Evolutionary conservation across 2,888 invertebrate species (phyloP).

Genomic region (Hypercompe scribonia): DNA sequence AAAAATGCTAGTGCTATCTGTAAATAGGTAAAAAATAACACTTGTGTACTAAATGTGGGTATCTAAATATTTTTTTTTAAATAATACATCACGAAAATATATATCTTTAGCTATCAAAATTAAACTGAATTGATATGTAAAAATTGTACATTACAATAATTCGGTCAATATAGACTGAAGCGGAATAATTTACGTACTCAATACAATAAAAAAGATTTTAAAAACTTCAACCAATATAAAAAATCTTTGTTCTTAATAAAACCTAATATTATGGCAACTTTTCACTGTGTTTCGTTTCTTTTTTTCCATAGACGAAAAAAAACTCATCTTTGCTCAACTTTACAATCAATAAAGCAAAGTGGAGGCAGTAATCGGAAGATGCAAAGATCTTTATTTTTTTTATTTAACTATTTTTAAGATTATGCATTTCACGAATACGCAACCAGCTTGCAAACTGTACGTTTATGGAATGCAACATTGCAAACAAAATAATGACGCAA

Average conservation of each 20-base stretch:
- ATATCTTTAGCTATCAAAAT: conserved; percentile 64
- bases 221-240: background rate
- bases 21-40: conserved; percentile 59
- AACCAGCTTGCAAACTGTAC: background rate
- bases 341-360: conserved; percentile 41
- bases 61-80: conserved; percentile 52
- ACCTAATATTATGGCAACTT: background rate
- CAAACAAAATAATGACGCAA: background rate
- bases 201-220: background rate
- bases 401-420: conserved; percentile 22
- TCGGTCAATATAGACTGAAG: conserved; percentile 40
- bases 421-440: conserved; percentile 3
- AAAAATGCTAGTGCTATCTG: conserved; percentile 29
- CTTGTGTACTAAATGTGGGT: conserved; percentile 53
- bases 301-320: conserved; percentile 20
- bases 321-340: conserved; percentile 18
- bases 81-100: conserved; percentile 70
- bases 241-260: background rate
- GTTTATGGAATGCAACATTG: background rate
- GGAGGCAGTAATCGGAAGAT: conserved; percentile 60
- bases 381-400: conserved; percentile 49
- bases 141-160: conserved; percentile 72
- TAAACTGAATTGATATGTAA: conserved; percentile 77
- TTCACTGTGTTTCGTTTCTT: background rate
- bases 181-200: conserved; percentile 14